Evolutionary conservation across 2,113 vertebrate genomes (phyloP), one percentile per base, ranked within the genome.

Genomic region (Lonchura striata): DNA sequence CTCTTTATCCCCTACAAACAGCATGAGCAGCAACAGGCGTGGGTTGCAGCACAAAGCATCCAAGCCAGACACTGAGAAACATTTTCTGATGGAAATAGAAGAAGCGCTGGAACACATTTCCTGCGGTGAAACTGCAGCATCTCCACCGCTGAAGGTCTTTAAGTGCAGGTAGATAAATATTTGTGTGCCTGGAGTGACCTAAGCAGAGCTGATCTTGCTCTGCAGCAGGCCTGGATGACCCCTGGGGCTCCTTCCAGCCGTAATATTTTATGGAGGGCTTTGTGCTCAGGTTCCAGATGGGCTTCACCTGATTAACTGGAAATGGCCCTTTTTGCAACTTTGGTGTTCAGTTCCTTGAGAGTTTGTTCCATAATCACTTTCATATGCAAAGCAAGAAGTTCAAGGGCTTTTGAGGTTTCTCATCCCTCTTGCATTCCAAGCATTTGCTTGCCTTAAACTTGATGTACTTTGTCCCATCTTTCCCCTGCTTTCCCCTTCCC

Each of bases 361-460:
- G 52, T 53, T 88, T 75, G 37, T 53, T 76, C 70, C 23, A 39
- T 46, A 19, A 86, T 90, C 41, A 9, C 6, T 78, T 50, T 22
- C 11, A 7, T 54, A 72, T 82, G 39, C 46, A 47, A 70, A 80
- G 54, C 84, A 70, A 94, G 86, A 92, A 80, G 88, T 94, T 95
- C 95, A 82, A 87, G 96, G 64, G 65, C n/a, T 59, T 92, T 86
- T 81, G 61, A 90, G 57, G 75, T 88, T 95, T 92, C 59, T 86
- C 92, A 85, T 81, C 78, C 30, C 83, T 86, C 50, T 33, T 75
- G 49, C 91, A 85, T 80, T 89, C 60, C 91, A 93, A 93, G 91
- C 64, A 59, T 94, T 97, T 94, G 86, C 90, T 96, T 95, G 94
- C 82, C 95, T 92, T 77, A 85, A 94, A 95, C 95, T 60, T 85